Evolutionary conservation across 2,888 invertebrate genomes (phyloP).

Genomic region (Sarcophaga caerulescens): DNA sequence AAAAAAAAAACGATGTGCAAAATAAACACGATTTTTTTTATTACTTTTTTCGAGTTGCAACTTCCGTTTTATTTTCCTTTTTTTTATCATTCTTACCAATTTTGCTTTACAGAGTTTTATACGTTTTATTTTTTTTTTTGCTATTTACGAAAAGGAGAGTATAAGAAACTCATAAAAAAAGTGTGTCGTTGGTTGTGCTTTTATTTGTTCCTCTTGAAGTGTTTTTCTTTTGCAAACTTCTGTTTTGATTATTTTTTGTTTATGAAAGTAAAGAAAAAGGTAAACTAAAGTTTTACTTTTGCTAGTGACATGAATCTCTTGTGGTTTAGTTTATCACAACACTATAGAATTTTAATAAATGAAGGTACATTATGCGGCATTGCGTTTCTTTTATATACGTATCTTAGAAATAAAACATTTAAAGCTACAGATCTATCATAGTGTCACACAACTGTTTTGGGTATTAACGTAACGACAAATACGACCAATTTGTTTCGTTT

Average conservation of each 20-base stretch:
- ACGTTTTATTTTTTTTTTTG: too few relatives aligned
- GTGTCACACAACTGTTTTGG: conserved; percentile 15
- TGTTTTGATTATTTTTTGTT: conserved; percentile 6
- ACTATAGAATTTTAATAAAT: conserved; percentile 37
- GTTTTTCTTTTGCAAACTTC: neutral
- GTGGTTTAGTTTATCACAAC: conserved; percentile 44
- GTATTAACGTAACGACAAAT: conserved; percentile 42
- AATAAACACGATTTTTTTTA: too few relatives aligned
- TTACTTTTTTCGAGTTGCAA: too few relatives aligned
- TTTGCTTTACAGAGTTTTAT: too few relatives aligned
- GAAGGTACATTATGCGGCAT: conserved; percentile 33
- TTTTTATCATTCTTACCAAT: too few relatives aligned
- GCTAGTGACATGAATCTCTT: conserved; percentile 47
- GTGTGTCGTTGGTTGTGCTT: neutral
- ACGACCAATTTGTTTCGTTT: conserved; percentile 33
- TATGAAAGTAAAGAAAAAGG: neutral
- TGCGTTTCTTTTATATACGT: conserved; percentile 11
- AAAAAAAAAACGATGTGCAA: too few relatives aligned
- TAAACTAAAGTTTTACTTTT: conserved; percentile 25
- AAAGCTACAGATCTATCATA: conserved; percentile 41
- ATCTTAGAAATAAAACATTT: conserved; percentile 6
- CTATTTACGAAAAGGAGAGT: too few relatives aligned
- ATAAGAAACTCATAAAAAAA: neutral
- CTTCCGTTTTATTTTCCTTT: too few relatives aligned
- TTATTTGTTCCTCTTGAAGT: neutral